Percentiles rank a stretch among this genome's conserved stretches.
phyloP scores from a whole-genome alignment of 2,888 invertebrate genomes.

The Synanthedon andrenaeformis region DNA sequence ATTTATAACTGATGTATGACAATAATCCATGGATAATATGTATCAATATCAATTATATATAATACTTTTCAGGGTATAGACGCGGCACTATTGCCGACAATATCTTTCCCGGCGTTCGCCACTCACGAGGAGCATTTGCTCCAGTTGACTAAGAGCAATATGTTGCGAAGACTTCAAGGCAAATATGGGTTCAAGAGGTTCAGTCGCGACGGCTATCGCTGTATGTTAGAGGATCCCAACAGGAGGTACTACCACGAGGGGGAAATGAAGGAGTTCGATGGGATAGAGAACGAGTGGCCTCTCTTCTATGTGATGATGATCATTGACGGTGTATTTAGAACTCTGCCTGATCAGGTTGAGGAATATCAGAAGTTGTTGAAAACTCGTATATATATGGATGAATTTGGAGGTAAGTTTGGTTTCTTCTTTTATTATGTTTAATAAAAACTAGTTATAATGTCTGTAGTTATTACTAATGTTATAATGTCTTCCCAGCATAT shows the following conservation, averaged over 20 bases:
- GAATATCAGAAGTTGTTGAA: slow-evolving; percentile 90
- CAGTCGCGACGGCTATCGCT: slow-evolving; percentile 93
- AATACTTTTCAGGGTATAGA: slow-evolving; percentile 84
- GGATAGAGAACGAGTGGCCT: slow-evolving; percentile 98
- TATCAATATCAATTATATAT: not conserved
- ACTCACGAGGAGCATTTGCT: slow-evolving; percentile 95
- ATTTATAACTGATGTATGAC: too few relatives aligned
- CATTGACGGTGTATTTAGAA: slow-evolving; percentile 93
- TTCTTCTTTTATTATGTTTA: not conserved
- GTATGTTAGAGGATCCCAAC: slow-evolving; percentile 84
- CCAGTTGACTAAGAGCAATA: slow-evolving; percentile 86
- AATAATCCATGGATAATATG: too few relatives aligned
- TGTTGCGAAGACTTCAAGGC: slow-evolving; percentile 84
- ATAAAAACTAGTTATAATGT: not conserved
- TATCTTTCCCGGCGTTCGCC: slow-evolving; percentile 98
- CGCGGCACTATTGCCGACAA: slow-evolving; percentile 88
- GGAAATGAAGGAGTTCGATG: slow-evolving; percentile 95
- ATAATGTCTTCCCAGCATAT: not conserved
- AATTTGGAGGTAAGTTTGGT: slow-evolving; percentile 75
- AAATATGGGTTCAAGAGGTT: slow-evolving; percentile 95
- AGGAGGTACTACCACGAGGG: slow-evolving; percentile 87
- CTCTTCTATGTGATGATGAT: slow-evolving; percentile 95
- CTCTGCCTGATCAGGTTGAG: slow-evolving; percentile 89
- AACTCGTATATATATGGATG: slow-evolving; percentile 82
- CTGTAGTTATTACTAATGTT: not conserved